Conservation (phyloP, 2,113 vertebrate species). For the Chionis minor region DNA sequence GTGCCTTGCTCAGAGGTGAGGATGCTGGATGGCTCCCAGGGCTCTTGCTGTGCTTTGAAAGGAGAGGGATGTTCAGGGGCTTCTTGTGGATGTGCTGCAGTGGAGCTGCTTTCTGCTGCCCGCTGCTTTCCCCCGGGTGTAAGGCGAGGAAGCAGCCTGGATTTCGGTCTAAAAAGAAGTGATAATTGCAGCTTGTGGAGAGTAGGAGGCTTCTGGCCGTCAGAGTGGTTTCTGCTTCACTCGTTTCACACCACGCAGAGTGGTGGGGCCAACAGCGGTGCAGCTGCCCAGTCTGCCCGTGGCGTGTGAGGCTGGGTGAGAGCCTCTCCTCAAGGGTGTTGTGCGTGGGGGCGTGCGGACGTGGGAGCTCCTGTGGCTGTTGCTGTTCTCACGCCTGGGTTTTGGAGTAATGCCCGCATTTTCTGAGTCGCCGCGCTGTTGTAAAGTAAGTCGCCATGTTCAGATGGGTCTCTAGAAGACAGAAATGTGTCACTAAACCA, state of each 20-base stretch:
- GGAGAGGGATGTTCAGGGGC: neutral
- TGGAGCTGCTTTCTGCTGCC: neutral
- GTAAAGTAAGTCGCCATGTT: rapidly evolving
- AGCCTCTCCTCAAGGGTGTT: neutral
- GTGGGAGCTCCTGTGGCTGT: neutral
- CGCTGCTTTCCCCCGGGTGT: no score
- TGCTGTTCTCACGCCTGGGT: neutral
- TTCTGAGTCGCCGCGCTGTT: neutral
- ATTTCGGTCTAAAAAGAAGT: neutral
- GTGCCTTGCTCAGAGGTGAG: neutral
- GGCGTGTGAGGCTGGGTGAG: rapidly evolving
- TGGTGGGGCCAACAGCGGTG: neutral
- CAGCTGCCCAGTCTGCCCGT: neutral
- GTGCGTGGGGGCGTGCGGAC: rapidly evolving
- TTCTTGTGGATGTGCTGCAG: neutral
- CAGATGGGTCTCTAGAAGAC: neutral
- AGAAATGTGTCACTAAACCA: neutral
- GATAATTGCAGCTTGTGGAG: neutral
- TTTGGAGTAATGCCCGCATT: neutral
- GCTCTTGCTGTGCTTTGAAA: neutral
- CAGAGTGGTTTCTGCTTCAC: neutral
- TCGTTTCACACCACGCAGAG: rapidly evolving
- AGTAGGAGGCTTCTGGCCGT: neutral
- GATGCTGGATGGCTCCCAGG: neutral
- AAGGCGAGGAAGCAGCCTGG: neutral